Base-by-base conservation (phyloP, 1,140 invertebrate genomes). In the Heliconius congener region DNA sequence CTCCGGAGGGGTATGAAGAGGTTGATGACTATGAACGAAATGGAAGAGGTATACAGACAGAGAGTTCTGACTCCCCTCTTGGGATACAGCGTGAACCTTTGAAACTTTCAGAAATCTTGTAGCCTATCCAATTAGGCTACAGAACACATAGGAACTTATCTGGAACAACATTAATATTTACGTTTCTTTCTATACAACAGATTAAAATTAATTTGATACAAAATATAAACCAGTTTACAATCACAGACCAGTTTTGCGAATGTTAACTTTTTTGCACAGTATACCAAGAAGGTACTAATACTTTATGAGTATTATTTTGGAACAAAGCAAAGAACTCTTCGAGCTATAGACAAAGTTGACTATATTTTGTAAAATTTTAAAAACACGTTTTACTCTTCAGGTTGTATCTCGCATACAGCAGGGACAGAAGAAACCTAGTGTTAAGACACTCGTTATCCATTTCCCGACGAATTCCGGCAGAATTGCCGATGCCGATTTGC, bases 191-290 rank as follows among this genome's bases (percentile, higher is more conserved):
- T 2, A 30, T 30, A 30, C 30, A 30, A 66, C 13, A 66, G 27
- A 66, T 23, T 11, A 66, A 66, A 30, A 30, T 66, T 57, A 8
- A 9, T 13, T 30, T 66, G 27, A 13, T 30, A 13, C 23, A 66
- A 66, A 30, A 66, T 66, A 30, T 30, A 66, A 66, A 66, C 60
- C 60, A 66, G 60, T 66, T 66, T 66, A 66, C 60, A 30, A 13
- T 66, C 27, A 23, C 60, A 66, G 27, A 27, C 60, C 27, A 66
- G 60, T 66, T 46, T 30, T 16, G 60, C 60, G 27, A 66, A 66
- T 66, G 60, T 1, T 23, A 8, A 30, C 27, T 66, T 52, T 27
- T 66, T 66, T 66, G 60, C 30, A 13, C 23, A 16, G 9, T 30
- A 30, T 66, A 66, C 55, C n/a, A 2, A 16, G 0, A 0, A 23